These are phyloP conservation scores for Brachyptera risi DNA, from an alignment of 2,888 invertebrate genomes.

Conservation along the genomic window DNA sequence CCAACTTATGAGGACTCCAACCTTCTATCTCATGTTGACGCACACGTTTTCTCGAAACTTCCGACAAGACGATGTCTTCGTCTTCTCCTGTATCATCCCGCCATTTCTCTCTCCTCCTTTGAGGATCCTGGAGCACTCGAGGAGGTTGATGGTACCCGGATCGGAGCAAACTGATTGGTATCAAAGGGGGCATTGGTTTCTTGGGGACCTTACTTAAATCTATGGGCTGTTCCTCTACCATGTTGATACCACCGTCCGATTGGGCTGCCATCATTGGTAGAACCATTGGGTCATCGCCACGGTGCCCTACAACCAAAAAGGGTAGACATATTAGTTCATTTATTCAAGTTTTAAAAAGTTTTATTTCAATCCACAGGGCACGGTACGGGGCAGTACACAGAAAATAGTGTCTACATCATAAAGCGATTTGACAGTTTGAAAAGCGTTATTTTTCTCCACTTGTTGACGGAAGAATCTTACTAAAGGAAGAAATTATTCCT, in stretches of 20 bases:
- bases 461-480: too few species aligned
- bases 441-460: too few species aligned
- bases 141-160: conserved; percentile 18
- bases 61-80: conserved; percentile 4
- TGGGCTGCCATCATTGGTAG: conserved; percentile 27
- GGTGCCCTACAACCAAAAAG: not conserved
- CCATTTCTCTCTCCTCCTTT: conserved; percentile 1
- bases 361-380: too few species aligned
- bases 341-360: too few species aligned
- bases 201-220: conserved; percentile 28
- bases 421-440: too few species aligned
- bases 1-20: conserved; percentile 22
- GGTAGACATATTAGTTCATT: too few species aligned
- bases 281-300: conserved; percentile 7
- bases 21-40: conserved; percentile 17
- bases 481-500: too few species aligned
- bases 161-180: conserved; percentile 29
- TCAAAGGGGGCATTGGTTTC: conserved; percentile 31
- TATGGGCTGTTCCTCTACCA: conserved; percentile 31
- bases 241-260: conserved; percentile 27
- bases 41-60: conserved; percentile 24
- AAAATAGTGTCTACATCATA: too few species aligned
- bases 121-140: not conserved
- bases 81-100: conserved; percentile 3
- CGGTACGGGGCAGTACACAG: too few species aligned